phyloP scores from a whole-genome alignment of 1,140 invertebrate genomes.

The Platyscapa corneri region DNA sequence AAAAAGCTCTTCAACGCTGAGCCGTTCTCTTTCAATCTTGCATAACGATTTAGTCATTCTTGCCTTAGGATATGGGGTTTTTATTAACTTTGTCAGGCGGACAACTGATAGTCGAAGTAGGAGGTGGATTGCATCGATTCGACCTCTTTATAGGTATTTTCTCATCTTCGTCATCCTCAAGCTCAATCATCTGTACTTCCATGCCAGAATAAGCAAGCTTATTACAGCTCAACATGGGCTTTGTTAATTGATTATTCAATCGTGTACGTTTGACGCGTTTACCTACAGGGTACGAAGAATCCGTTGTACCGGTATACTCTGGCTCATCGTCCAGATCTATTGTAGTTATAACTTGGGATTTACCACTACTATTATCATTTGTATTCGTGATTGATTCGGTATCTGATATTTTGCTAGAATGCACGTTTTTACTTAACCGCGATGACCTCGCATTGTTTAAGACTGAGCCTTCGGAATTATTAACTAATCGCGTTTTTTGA shows the following conservation, averaged over 20 bases:
- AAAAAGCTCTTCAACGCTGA: conserved; percentile 42
- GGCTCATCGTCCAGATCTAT: conserved; percentile 59
- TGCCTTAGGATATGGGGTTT: conserved; percentile 54
- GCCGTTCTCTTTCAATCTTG: background rate
- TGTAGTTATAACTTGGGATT: conserved; percentile 27
- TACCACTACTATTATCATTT: background rate
- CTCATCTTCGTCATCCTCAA: conserved; percentile 59
- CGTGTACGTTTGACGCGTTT: conserved; percentile 57
- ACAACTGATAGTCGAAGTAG: background rate
- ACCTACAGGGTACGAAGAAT: conserved; percentile 1
- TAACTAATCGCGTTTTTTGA: background rate
- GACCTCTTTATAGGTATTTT: conserved; percentile 56
- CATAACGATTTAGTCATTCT: conserved; percentile 44
- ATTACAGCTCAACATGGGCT: conserved; percentile 45
- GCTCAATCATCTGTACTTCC: conserved; percentile 54
- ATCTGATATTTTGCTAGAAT: background rate
- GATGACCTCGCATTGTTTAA: background rate
- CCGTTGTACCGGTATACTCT: conserved; percentile 45
- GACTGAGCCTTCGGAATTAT: background rate
- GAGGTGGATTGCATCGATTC: conserved; percentile 45
- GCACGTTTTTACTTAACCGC: background rate
- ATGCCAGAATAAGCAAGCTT: conserved; percentile 1
- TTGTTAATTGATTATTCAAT: conserved; percentile 33
- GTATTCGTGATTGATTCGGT: background rate
- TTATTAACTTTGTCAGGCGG: conserved; percentile 51